Conservation (phyloP, 2,888 invertebrate genomes). For the Metacarcinus magister region DNA sequence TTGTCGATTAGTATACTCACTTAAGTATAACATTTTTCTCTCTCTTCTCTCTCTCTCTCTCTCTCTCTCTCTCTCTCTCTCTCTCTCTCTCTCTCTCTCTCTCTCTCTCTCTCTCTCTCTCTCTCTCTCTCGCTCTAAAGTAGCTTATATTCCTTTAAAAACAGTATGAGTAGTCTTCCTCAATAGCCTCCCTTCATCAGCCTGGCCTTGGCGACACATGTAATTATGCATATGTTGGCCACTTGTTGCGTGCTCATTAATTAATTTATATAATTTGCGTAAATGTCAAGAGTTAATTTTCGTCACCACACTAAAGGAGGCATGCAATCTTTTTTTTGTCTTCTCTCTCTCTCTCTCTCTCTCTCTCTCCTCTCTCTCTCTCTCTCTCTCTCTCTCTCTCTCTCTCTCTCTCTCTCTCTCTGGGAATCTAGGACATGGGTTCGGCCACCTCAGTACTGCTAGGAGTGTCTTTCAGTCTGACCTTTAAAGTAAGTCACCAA, state of each 20-base stretch:
- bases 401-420: background rate
- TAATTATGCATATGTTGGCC: background rate
- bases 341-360: constrained; percentile 54
- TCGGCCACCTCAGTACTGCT: too few species aligned
- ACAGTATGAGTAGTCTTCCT: background rate
- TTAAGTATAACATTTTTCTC: background rate
- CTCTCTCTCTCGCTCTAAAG: background rate
- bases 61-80: background rate
- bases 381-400: background rate
- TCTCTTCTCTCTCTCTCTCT: background rate
- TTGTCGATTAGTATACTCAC: background rate
- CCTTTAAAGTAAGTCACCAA: background rate
- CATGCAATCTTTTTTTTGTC: background rate
- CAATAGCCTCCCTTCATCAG: background rate
- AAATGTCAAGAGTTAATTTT: constrained; percentile 16
- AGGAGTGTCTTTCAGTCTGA: too few species aligned
- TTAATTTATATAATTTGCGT: constrained; percentile 21
- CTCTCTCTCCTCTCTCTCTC: constrained; percentile 37
- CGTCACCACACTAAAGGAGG: constrained; percentile 15
- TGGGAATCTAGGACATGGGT: background rate
- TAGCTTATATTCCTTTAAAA: background rate
- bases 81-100: background rate
- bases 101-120: background rate
- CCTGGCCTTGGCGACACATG: background rate
- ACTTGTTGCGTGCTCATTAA: constrained; percentile 23